Evolutionary conservation across 2,888 invertebrate species (phyloP).

Genomic region (Lysandra bellargus): DNA sequence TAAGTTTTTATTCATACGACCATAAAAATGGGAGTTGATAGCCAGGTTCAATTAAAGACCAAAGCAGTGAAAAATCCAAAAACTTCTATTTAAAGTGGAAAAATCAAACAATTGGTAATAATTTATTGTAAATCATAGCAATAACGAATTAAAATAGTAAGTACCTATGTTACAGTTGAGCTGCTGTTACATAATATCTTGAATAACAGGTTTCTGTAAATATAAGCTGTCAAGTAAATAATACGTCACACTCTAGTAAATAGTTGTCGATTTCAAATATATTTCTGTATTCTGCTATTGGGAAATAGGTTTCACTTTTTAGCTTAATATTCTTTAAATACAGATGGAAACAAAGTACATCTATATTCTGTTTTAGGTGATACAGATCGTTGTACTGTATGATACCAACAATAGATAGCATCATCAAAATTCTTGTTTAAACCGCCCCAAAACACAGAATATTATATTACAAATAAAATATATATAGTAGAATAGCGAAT

Average conservation of each 20-base stretch:
- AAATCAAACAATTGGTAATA: neutral
- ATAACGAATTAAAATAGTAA: neutral
- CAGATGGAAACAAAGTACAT: no score
- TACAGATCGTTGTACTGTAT: no score
- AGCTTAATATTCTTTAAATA: no score
- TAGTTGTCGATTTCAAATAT: neutral
- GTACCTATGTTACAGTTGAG: neutral
- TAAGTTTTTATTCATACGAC: no score
- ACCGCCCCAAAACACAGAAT: no score
- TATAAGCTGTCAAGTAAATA: neutral
- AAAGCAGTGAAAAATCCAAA: neutral
- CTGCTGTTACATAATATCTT: conserved; percentile 3
- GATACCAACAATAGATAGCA: no score
- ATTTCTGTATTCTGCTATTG: neutral
- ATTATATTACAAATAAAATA: no score
- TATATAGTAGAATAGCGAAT: no score
- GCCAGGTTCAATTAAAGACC: no score
- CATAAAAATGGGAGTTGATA: no score
- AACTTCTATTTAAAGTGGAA: neutral
- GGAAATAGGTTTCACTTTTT: neutral
- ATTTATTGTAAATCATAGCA: neutral
- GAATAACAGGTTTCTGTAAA: neutral
- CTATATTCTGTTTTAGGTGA: no score
- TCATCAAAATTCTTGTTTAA: no score
- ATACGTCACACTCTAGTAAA: neutral